Conservation (phyloP, 2,797 vertebrate genomes). For the Falco naumanni region DNA sequence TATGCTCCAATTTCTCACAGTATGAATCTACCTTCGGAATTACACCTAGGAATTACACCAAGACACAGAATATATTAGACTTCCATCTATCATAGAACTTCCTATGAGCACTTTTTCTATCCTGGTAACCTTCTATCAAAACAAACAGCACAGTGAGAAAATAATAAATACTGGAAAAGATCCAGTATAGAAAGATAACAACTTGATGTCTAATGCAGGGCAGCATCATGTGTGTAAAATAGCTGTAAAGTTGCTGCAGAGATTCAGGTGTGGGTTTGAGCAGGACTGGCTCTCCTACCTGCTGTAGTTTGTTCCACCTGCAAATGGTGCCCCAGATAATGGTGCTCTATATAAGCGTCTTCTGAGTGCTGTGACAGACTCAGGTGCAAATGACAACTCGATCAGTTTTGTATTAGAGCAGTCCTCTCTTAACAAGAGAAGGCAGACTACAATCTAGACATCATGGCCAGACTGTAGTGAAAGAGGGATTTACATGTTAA, state of each 20-base stretch:
- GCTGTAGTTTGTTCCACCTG: neutral
- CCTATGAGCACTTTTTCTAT: neutral
- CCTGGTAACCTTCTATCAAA: neutral
- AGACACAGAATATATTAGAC: neutral
- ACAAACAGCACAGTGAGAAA: neutral
- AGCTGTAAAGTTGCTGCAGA: neutral
- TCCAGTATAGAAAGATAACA: neutral
- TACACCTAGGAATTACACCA: neutral
- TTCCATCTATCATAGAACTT: neutral
- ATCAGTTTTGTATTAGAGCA: neutral
- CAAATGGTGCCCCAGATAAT: neutral
- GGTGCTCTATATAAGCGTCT: accelerated
- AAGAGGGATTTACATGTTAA: neutral
- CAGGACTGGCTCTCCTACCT: neutral
- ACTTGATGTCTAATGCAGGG: neutral
- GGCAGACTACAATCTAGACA: neutral
- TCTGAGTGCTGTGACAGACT: neutral
- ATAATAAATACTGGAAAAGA: neutral
- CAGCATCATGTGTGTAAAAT: neutral
- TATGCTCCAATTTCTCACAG: neutral
- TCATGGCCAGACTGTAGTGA: neutral
- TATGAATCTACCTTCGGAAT: neutral
- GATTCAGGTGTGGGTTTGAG: neutral
- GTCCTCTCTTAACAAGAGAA: neutral
- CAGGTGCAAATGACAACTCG: neutral